phyloP scores from a whole-genome alignment of 2,113 vertebrate species.

The Canis aureus region DNA sequence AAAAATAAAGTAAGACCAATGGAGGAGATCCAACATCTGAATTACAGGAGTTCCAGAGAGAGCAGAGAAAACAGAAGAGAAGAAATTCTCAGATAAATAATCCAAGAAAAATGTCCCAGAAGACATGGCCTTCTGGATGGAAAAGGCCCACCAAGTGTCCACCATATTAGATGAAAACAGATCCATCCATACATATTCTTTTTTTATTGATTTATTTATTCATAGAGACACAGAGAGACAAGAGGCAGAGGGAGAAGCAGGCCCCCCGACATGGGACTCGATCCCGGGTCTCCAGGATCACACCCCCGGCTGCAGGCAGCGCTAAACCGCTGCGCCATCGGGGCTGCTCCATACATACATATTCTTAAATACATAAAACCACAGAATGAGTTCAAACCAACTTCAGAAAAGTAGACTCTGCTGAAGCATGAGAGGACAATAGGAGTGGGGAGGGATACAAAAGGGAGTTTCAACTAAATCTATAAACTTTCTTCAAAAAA shows the following conservation, averaged over 20 bases:
- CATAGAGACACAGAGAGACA: too few relatives aligned
- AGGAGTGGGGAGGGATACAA: neutral
- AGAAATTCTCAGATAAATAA: neutral
- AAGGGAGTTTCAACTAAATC: conserved; percentile 28
- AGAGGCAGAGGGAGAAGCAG: too few relatives aligned
- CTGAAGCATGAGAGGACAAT: neutral
- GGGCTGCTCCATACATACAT: neutral
- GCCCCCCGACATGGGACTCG: too few relatives aligned
- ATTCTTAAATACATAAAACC: neutral
- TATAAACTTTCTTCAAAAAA: neutral
- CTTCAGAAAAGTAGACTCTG: neutral
- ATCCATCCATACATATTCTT: neutral
- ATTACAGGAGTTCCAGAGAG: neutral
- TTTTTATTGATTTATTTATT: too few relatives aligned
- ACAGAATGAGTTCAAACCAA: neutral
- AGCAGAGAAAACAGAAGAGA: neutral
- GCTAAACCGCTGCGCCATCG: too few relatives aligned
- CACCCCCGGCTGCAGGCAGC: too few relatives aligned
- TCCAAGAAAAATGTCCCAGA: neutral
- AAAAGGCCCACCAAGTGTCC: neutral
- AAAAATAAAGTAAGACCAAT: neutral
- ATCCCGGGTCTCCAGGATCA: too few relatives aligned
- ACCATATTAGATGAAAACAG: neutral
- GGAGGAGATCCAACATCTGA: neutral
- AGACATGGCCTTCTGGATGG: neutral